Evolutionary conservation across 1,140 invertebrate species (phyloP).

Genomic region (Pogonus chalceus): DNA sequence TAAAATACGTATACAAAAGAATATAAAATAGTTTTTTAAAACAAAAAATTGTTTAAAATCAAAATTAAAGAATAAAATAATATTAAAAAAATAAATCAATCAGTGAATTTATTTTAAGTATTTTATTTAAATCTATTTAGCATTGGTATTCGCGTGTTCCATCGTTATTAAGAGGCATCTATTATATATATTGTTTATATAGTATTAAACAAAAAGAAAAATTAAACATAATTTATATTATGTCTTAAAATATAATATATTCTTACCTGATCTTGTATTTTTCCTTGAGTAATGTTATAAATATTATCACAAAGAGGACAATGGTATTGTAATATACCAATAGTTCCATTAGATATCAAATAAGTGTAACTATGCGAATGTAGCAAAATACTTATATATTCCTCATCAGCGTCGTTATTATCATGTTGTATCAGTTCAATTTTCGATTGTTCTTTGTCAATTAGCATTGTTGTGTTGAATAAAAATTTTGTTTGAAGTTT

Average conservation of each 20-base stretch:
- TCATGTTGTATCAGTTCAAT: background rate
- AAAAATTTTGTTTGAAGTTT: conserved; percentile 25
- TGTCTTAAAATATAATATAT: background rate
- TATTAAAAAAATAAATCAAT: too few relatives aligned
- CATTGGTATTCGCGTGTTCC: too few relatives aligned
- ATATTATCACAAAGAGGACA: background rate
- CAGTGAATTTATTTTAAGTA: too few relatives aligned
- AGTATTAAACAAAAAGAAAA: background rate
- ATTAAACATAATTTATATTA: background rate
- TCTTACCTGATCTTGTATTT: conserved; percentile 3
- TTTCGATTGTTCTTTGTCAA: background rate
- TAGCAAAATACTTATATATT: background rate
- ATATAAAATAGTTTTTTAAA: too few relatives aligned
- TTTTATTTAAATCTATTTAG: too few relatives aligned
- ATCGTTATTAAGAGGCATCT: too few relatives aligned
- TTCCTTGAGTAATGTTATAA: conserved; percentile 1
- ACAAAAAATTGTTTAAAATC: too few relatives aligned
- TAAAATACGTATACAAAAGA: too few relatives aligned
- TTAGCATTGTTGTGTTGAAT: background rate
- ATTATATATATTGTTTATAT: background rate
- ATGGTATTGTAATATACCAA: background rate
- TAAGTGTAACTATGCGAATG: background rate
- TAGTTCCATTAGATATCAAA: background rate
- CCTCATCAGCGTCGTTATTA: background rate
- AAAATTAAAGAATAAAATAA: too few relatives aligned